A percentile compares a stretch with the other conserved stretches of the same genome.
Conservation (phyloP, 2,888 invertebrate species). For the Oscheius sp. region DNA sequence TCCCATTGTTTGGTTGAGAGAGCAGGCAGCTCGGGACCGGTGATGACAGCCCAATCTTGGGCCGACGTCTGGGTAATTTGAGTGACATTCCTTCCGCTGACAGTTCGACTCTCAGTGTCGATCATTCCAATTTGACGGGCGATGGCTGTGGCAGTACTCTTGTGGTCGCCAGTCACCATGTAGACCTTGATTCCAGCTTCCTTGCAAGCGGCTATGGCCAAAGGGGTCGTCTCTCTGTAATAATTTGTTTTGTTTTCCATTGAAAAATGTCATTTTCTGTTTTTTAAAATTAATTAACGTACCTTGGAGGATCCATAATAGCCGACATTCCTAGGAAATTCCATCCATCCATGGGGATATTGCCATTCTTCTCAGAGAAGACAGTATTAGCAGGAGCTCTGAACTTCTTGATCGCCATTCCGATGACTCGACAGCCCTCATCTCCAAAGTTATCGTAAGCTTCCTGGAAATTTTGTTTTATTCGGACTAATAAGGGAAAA, state of each 20-base stretch:
- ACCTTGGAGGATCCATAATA: slow-evolving; percentile 62
- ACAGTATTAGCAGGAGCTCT: slow-evolving; percentile 43
- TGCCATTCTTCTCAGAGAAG: slow-evolving; percentile 53
- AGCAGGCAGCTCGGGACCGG: slow-evolving; percentile 44
- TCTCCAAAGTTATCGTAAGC: slow-evolving; percentile 61
- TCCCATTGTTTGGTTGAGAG: slow-evolving; percentile 45
- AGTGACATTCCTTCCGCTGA: slow-evolving; percentile 29
- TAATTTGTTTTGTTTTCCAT: neutral
- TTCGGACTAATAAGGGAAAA: too few relatives aligned
- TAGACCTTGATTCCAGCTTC: slow-evolving; percentile 63
- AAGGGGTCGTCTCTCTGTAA: slow-evolving; percentile 53
- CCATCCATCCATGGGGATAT: slow-evolving; percentile 52
- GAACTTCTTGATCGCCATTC: slow-evolving; percentile 58
- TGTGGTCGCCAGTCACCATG: slow-evolving; percentile 65
- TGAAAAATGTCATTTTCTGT: neutral
- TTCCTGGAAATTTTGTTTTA: slow-evolving; percentile 4
- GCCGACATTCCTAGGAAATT: slow-evolving; percentile 58
- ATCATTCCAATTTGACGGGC: slow-evolving; percentile 63
- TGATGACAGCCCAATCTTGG: slow-evolving; percentile 47
- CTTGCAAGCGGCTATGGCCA: slow-evolving; percentile 56
- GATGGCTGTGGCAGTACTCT: slow-evolving; percentile 60
- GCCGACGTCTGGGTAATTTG: neutral
- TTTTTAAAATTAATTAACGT: neutral
- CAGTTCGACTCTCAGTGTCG: slow-evolving; percentile 33
- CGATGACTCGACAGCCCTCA: slow-evolving; percentile 62